phyloP scores from a whole-genome alignment of 2,797 vertebrate genomes.

The Ciconia nigra region DNA sequence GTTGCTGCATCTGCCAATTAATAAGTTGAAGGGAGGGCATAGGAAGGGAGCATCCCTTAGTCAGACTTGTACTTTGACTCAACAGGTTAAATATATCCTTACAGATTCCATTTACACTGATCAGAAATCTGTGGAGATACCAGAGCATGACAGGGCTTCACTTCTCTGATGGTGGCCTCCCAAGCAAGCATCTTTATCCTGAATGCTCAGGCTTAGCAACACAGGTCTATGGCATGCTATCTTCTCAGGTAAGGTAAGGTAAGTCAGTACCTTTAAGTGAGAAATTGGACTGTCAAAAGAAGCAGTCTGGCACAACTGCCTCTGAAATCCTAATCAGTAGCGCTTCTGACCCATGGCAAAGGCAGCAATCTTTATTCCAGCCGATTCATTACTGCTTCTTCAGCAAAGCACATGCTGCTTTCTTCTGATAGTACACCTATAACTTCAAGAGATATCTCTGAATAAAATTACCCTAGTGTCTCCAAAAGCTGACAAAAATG shows the following conservation, averaged over 20 bases:
- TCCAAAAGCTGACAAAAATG: not conserved
- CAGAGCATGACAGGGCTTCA: not conserved
- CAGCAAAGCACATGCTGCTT: not conserved
- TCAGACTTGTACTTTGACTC: not conserved
- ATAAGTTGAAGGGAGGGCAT: not conserved
- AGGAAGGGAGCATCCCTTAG: not conserved
- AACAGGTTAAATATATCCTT: not conserved
- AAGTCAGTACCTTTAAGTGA: not conserved
- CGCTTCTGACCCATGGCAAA: not conserved
- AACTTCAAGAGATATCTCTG: not conserved
- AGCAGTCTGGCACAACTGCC: not conserved
- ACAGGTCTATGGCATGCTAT: accelerated
- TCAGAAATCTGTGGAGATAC: not conserved
- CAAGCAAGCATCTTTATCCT: not conserved
- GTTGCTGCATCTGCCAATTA: not conserved
- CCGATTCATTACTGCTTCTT: not conserved
- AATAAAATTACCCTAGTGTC: not conserved
- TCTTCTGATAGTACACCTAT: not conserved
- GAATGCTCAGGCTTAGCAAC: not conserved
- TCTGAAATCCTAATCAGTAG: not conserved
- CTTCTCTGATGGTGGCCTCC: not conserved
- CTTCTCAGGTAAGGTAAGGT: not conserved
- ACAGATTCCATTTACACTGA: not conserved
- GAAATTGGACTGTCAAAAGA: not conserved
- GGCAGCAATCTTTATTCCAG: not conserved